phyloP scores from a whole-genome alignment of 2,797 vertebrate species.

The Rhyacichthys aspro region DNA sequence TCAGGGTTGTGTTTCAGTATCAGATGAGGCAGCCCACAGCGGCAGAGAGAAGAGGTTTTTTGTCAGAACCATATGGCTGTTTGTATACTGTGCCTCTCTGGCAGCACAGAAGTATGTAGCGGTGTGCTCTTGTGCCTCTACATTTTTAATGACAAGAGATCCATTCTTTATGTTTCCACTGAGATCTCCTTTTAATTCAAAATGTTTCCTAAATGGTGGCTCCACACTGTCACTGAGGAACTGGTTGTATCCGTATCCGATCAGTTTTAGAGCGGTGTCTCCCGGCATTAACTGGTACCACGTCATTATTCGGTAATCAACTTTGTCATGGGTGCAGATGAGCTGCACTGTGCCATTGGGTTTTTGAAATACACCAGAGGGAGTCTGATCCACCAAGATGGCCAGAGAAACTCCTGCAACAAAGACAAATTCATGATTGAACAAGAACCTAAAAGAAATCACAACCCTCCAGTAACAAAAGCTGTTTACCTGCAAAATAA shows the following conservation, averaged over 20 bases:
- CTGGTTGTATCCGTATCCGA: slow-evolving; percentile 36
- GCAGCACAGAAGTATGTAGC: slow-evolving; percentile 48
- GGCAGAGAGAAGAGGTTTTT: slow-evolving; percentile 32
- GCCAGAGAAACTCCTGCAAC: slow-evolving; percentile 25
- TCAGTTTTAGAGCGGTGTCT: slow-evolving; percentile 20
- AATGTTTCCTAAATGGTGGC: slow-evolving; percentile 18
- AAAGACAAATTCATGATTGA: too few species aligned
- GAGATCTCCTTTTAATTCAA: slow-evolving; percentile 35
- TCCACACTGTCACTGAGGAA: slow-evolving; percentile 24
- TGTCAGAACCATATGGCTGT: slow-evolving; percentile 8
- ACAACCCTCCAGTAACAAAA: too few species aligned
- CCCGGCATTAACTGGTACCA: slow-evolving; percentile 36
- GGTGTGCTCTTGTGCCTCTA: slow-evolving; percentile 20
- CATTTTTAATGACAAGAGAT: slow-evolving; percentile 19
- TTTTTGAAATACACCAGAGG: slow-evolving; percentile 7
- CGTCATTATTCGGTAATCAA: slow-evolving; percentile 38
- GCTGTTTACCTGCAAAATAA: slow-evolving; percentile 1
- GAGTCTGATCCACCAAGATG: slow-evolving; percentile 33
- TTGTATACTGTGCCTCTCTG: slow-evolving; percentile 30
- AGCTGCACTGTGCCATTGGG: slow-evolving; percentile 14
- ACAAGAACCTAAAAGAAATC: background rate
- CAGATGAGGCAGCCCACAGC: background rate
- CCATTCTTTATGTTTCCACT: slow-evolving; percentile 14
- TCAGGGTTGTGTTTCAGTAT: background rate
- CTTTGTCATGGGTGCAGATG: slow-evolving; percentile 23